Percentiles rank a stretch among this genome's conserved stretches.
phyloP scores from a whole-genome alignment of 2,113 vertebrate species.

The Psettodes erumei region DNA sequence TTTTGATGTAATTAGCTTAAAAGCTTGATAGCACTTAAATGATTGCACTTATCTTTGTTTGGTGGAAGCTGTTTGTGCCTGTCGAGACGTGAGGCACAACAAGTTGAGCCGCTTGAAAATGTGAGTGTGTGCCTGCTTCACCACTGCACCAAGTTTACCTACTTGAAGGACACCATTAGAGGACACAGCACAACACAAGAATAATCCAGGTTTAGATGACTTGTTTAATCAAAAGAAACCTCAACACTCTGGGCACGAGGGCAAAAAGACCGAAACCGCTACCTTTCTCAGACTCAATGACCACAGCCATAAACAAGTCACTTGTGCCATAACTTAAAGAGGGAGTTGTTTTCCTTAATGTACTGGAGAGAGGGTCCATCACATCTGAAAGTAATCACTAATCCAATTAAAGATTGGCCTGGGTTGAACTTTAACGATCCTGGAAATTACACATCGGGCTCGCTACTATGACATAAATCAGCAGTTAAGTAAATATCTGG shows the following conservation, averaged over 20 bases:
- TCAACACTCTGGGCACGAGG: neutral
- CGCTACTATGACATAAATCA: neutral
- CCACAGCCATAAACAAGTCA: neutral
- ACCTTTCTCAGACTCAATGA: neutral
- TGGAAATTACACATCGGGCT: neutral
- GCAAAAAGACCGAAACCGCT: neutral
- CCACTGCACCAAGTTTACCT: conserved; percentile 29
- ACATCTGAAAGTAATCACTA: neutral
- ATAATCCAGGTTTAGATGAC: neutral
- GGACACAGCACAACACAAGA: neutral
- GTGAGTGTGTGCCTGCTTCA: neutral
- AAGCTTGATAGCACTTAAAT: conserved; percentile 65
- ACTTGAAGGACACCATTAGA: conserved; percentile 27
- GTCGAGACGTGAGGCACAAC: conserved; percentile 36
- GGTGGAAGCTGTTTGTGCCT: conserved; percentile 48
- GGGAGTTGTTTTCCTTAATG: neutral
- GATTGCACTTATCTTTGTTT: conserved; percentile 63
- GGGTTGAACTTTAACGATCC: neutral
- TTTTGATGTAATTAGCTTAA: conserved; percentile 65
- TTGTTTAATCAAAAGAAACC: neutral
- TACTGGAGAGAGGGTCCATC: neutral
- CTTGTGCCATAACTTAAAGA: neutral
- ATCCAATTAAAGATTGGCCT: neutral
- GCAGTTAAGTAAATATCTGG: neutral
- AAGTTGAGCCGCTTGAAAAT: conserved; percentile 42